Conservation (phyloP, 2,797 vertebrate species). For the Paratrypauchen microcephalus region DNA sequence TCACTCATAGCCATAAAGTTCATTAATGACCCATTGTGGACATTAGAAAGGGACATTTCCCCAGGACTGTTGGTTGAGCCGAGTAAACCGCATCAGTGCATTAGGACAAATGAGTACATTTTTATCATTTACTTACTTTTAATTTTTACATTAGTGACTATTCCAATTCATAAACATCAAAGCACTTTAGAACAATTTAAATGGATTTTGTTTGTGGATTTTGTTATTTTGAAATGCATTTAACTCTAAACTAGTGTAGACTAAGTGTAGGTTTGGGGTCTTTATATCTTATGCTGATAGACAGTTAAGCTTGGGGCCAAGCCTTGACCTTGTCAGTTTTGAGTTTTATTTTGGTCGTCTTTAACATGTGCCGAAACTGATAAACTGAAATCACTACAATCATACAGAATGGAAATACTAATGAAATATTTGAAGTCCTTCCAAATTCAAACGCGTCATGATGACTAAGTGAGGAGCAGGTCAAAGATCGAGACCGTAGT, state of each 20-base stretch:
- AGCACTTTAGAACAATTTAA: not conserved
- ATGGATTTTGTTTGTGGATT: not conserved
- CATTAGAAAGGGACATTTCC: slow-evolving; percentile 44
- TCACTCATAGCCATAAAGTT: slow-evolving; percentile 62
- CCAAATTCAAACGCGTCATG: slow-evolving; percentile 49
- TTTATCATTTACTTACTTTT: not conserved
- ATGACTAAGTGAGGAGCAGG: slow-evolving; percentile 60
- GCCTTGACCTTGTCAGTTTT: not conserved
- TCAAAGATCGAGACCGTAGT: slow-evolving; percentile 62
- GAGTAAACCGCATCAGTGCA: slow-evolving; percentile 6
- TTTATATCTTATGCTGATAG: not conserved
- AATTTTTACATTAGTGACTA: not conserved
- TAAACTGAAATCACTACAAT: slow-evolving; percentile 10
- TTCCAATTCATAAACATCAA: not conserved
- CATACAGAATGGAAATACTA: slow-evolving; percentile 17
- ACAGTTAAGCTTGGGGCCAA: too few species aligned
- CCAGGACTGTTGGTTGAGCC: slow-evolving; percentile 22
- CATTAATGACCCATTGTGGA: slow-evolving; percentile 59
- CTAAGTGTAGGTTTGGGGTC: not conserved
- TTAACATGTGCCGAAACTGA: not conserved
- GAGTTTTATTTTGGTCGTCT: not conserved
- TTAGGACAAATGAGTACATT: not conserved
- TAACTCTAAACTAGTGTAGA: not conserved
- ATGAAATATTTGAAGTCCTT: slow-evolving; percentile 29
- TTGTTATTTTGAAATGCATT: not conserved